Base-by-base conservation (phyloP, 2,888 invertebrate species). In the Camponotus fellah region DNA sequence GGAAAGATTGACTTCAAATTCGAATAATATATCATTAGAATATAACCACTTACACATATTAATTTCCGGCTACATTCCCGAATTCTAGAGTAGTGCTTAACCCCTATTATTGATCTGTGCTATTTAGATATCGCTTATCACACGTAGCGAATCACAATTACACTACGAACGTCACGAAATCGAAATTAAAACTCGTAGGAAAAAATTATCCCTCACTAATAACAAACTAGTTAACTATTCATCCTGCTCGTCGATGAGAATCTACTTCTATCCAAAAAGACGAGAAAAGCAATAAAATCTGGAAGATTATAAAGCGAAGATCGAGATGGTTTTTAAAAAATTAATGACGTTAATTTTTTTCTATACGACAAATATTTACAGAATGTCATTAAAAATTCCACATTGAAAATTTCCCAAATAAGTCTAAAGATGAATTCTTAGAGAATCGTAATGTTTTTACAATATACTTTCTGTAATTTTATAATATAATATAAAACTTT, bases 1-100 rank as follows among this genome's bases (percentile, higher is more conserved):
- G 14, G 37, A 64, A 65, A 21, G 21, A 34, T 64, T 10, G 37
- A 49, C 21, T 49, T 64, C 10, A 37, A 64, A 34, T 71, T 64
- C 32, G 14, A 46, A 75, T 49, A 37, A 65, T 37, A 8, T 46
- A 14, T n/a, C 34, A 34, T 32, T 34, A 21, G 21, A 43, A 49
- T 62, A 34, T 12, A 58, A 65, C 4, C 43, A 43, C 40, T 53
- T 26, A 26, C 34, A 40, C 60, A 46, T 60, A 34, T 71, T 71
- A 46, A 71, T 46, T 71, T 80, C 72, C 79, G 69, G 58, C 79
- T 79, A 79, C 46, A 79, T 79, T 46, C 71, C 71, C 46, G 72
- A 82, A 83, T 12, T 82, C 83, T 84, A 83, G 88, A 86, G 69
- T 89, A 90, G 85, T 64, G 90, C 90, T 87, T 90, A 64, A 37